Base-by-base conservation (phyloP, 2,797 vertebrate genomes). In the Netta rufina region DNA sequence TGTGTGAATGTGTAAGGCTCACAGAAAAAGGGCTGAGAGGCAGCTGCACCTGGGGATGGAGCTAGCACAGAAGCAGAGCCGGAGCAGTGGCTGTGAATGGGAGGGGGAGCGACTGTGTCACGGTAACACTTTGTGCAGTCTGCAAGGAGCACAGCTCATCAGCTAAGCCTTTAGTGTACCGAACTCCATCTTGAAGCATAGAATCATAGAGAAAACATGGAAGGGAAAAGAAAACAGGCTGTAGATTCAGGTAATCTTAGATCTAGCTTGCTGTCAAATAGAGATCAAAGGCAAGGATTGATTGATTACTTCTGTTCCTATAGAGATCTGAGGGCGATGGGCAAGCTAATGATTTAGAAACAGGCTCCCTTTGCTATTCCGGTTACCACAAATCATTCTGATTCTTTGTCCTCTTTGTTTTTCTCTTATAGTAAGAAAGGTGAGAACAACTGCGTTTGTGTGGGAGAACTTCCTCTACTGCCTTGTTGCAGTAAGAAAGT, bases 61-160 rank as follows among this genome's bases (percentile, higher is more conserved):
- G 36, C 19, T 22, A 4, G 41, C 9, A 4, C 9, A 43, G 49
- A 45, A 73, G 61, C 8, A 13, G 93, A 51, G 51, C 36, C 39
- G 45, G 32, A 72, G 60, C 22, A 1, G 2, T 25, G 16, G n/a
- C 66, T 24, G 25, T n/a, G 75, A 56, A 30, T 36, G 11, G 9
- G 30, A 47, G 60, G 9, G 51, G 45, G 62, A 66, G 32, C 0
- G 2, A 28, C 58, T 33, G 27, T 25, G 5, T 33, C 27, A 13
- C 21, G 16, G 0, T 4, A 45, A 32, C 8, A 6, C 19, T 14
- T 53, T 5, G 32, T 47, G 54, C 75, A 51, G 0, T 25, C 28
- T 81, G 45, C 32, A 66, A n/a, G 49, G 73, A 83, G 12, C 33
- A 67, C 57, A 89, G 39, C 57, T 92, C 56, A 17, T 65, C 51